Evolutionary conservation across 35 echinoderm and acorn worm genomes (phyloP).

Genomic region (Ophioderma brevispina): DNA sequence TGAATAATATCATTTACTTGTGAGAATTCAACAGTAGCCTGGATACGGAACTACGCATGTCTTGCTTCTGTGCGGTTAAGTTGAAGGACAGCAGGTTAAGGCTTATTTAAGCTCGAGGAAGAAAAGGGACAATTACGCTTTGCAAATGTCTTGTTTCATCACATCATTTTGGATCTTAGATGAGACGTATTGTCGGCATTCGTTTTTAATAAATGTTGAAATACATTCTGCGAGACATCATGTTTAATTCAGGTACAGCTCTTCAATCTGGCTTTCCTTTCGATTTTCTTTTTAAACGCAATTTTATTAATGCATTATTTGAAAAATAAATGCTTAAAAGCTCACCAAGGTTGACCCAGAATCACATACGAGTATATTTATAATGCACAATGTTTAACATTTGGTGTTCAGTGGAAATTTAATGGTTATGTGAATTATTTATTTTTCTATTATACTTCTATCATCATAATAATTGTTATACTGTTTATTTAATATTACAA

Average conservation of each 20-base stretch:
- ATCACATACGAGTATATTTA: neutral
- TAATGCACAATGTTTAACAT: neutral
- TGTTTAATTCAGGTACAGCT: neutral
- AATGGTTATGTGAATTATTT: too few species aligned
- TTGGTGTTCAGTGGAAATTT: too few species aligned
- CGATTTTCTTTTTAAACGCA: neutral
- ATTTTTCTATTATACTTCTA: too few species aligned
- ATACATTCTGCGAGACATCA: constrained; percentile 4
- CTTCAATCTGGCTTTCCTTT: constrained; percentile 9
- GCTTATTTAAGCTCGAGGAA: neutral
- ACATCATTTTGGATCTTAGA: neutral
- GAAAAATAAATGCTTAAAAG: constrained; percentile 15
- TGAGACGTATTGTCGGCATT: neutral
- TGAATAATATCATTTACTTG: too few species aligned
- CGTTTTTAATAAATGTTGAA: constrained; percentile 15
- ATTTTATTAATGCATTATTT: constrained; percentile 12
- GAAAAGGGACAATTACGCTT: neutral
- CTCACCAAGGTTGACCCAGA: neutral
- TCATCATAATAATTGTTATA: too few species aligned
- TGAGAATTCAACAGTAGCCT: too few species aligned
- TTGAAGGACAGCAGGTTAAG: neutral
- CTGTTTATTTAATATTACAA: too few species aligned
- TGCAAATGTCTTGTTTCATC: constrained; percentile 1
- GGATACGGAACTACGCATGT: too few species aligned
- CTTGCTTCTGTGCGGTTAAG: neutral